Evolutionary conservation across 2,113 vertebrate genomes (phyloP).

Genomic region (Nipponia nippon): DNA sequence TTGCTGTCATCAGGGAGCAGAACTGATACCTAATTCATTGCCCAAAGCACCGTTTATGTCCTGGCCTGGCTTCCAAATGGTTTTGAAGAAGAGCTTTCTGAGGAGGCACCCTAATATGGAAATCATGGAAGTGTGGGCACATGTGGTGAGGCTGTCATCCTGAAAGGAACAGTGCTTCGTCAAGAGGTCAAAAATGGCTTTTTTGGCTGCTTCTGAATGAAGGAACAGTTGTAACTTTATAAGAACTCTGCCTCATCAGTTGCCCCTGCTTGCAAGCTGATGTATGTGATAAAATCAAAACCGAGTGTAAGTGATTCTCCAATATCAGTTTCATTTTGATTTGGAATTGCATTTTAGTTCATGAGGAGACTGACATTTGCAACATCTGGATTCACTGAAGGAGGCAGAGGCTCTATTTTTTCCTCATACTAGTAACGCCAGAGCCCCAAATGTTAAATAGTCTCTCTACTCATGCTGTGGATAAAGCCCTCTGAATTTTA

Average conservation of each 20-base stretch:
- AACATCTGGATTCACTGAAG: background rate
- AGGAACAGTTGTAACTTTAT: background rate
- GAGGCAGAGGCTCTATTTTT: background rate
- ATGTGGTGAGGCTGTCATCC: background rate
- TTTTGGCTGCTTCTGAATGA: background rate
- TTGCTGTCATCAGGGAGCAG: background rate
- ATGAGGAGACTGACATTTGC: background rate
- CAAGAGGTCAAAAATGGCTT: background rate
- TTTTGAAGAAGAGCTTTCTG: background rate
- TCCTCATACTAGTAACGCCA: background rate
- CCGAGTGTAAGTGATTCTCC: background rate
- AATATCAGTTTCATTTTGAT: background rate
- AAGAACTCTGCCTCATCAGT: background rate
- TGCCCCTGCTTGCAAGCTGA: background rate
- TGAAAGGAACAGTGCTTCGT: background rate
- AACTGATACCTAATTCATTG: accelerated
- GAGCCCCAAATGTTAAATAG: background rate
- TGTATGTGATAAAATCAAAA: background rate
- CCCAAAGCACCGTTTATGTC: background rate
- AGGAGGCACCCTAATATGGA: background rate
- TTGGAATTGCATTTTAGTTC: background rate
- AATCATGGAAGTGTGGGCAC: background rate
- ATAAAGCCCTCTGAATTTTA: background rate
- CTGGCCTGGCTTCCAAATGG: background rate
- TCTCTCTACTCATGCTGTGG: background rate